A percentile compares a stretch with the other conserved stretches of the same genome.
Evolutionary conservation across 2,113 vertebrate genomes (phyloP).

Genomic region (Campylomormyrus numenius): DNA sequence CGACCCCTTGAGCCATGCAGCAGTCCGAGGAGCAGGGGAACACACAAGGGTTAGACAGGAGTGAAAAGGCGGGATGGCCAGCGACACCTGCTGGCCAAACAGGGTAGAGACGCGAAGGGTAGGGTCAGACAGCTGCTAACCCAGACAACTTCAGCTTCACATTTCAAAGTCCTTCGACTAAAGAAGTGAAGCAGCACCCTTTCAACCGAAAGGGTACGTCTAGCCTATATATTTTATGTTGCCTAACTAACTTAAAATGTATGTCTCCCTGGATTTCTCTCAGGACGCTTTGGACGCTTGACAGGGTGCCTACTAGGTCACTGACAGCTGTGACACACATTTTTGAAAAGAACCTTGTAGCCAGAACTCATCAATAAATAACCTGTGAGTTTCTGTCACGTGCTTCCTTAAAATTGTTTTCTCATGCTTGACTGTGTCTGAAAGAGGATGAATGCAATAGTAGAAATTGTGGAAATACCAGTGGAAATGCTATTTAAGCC

Average conservation of each 20-base stretch:
- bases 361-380: neutral
- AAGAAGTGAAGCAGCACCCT: neutral
- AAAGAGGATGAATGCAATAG: neutral
- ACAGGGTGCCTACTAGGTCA: neutral
- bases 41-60: no score
- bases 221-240: neutral
- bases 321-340: neutral
- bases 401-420: neutral
- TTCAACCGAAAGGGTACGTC: neutral
- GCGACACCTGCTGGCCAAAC: no score
- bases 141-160: neutral
- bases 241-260: neutral
- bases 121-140: no score
- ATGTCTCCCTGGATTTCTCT: neutral
- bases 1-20: no score
- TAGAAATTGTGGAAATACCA: neutral
- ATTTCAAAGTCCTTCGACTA: neutral
- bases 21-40: no score
- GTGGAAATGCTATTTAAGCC: neutral
- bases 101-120: no score
- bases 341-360: neutral
- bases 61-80: no score
- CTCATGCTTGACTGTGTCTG: neutral
- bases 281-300: neutral
- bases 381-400: neutral